Evolutionary conservation across 2,888 invertebrate genomes (phyloP), one percentile per base, ranked within the genome.

Genomic region (Ptychoptera albimana): DNA sequence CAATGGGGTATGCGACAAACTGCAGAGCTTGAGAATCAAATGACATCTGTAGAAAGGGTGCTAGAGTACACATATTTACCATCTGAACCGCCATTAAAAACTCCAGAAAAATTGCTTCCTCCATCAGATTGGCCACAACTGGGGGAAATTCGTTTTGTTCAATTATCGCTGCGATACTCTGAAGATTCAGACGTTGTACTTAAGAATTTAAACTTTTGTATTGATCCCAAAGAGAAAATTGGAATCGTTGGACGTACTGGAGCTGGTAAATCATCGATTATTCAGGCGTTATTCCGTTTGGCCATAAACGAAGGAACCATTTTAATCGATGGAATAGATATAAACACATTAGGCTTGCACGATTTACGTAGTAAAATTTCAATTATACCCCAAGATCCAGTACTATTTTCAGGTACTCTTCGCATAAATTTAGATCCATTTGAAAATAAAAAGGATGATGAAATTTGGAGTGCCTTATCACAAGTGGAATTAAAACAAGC

Each of bases 331-430:
- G 75, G 71, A 9, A 57, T 84, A 1, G 71, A 78, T 42, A 76
- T 73, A 0, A 70, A 68, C 37, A 62, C 65, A n/a, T 71, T 87
- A 23, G 80, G 80, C 8, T 68, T 87, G 8, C 69, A 77, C 60
- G 78, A 80, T 51, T 66, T 89, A 12, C 67, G 89, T 43, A 72
- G 71, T 39, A 79, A 77, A 55, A 79, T 89, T 44, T 79, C 87
- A 0, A 87, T 89, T 50, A 88, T 89, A 54, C 88, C 89, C 0
- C 88, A 88, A 69, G 84, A 85, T 53, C 85, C 86, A 1, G 75
- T 84, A 31, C 61, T 87, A 37, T 86, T 87, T 60, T 79, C 79
- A 2, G 80, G 80, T 6, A 75, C 78, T 37, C 60, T 87, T 39
- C 68, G 86, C 9, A 74, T 77, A 57, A 87, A 86, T 60, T 66